Conservation (phyloP, 2,797 vertebrate species). For the Stomatorhinus walkeri region DNA sequence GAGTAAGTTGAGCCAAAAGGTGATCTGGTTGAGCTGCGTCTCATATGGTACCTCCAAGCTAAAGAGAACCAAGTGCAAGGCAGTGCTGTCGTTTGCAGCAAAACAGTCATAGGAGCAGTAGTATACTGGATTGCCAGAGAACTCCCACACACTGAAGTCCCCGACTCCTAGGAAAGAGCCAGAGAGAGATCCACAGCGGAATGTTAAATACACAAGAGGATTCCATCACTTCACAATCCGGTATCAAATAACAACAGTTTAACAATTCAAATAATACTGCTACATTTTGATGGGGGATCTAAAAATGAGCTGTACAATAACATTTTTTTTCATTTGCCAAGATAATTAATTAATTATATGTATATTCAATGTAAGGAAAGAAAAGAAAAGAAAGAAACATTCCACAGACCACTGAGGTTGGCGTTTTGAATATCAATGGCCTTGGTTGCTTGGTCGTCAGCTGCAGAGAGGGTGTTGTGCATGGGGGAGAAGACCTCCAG, state of each 20-base stretch:
- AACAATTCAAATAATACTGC: neutral
- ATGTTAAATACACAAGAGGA: neutral
- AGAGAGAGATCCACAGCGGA: neutral
- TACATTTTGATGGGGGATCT: neutral
- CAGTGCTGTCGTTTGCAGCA: conserved; percentile 79
- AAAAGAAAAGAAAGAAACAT: neutral
- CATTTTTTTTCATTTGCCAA: neutral
- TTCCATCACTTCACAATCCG: neutral
- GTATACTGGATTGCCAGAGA: conserved; percentile 92
- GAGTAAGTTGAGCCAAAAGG: conserved; percentile 92
- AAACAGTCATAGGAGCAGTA: conserved; percentile 95
- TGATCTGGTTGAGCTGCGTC: conserved; percentile 88
- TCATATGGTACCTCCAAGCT: conserved; percentile 94
- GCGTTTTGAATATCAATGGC: conserved; percentile 91
- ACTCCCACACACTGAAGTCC: conserved; percentile 95
- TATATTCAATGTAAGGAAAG: neutral
- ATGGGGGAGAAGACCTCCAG: conserved; percentile 88
- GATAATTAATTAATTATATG: neutral
- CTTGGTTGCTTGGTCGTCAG: conserved; percentile 87
- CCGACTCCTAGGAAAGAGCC: conserved; percentile 69
- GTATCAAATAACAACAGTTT: neutral
- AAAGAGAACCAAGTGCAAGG: conserved; percentile 85
- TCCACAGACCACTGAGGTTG: conserved; percentile 75
- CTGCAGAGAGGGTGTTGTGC: conserved; percentile 64
- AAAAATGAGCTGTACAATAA: neutral